These are phyloP conservation scores for Acronicta alni DNA, from an alignment of 2,888 invertebrate genomes.

Conservation along the genomic window DNA sequence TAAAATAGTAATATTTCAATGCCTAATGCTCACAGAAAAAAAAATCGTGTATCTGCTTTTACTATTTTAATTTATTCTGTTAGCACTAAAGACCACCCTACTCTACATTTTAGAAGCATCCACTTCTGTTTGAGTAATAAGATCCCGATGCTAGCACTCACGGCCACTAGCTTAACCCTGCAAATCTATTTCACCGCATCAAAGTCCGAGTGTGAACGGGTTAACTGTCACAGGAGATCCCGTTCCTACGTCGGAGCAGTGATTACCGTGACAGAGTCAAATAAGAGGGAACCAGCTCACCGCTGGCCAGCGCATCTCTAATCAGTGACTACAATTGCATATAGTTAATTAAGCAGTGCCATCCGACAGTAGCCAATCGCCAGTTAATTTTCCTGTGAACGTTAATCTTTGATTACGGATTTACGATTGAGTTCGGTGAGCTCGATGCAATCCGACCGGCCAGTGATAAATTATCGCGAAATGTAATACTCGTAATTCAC, in stretches of 20 bases:
- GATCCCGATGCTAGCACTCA: constrained; percentile 25
- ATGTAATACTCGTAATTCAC: no score
- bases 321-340: constrained; percentile 39
- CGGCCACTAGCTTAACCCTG: constrained; percentile 3
- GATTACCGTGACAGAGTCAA: constrained; percentile 37
- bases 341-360: constrained; percentile 38
- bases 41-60: no score
- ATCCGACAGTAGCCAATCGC: constrained; percentile 15
- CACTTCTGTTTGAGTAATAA: constrained; percentile 8
- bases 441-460: neutral
- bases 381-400: constrained; percentile 12
- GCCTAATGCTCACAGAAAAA: no score
- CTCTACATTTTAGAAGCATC: neutral
- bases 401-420: constrained; percentile 24
- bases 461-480: neutral
- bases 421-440: constrained; percentile 5
- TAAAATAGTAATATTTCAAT: no score
- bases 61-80: no score
- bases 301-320: constrained; percentile 35
- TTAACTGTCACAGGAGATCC: constrained; percentile 24
- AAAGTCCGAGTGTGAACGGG: constrained; percentile 12
- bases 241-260: constrained; percentile 9
- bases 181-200: constrained; percentile 11
- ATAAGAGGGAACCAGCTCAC: constrained; percentile 40
- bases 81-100: no score